A percentile compares a stretch with the other conserved stretches of the same genome.
phyloP scores from a whole-genome alignment of 2,797 vertebrate species.

The Psittacula echo region DNA sequence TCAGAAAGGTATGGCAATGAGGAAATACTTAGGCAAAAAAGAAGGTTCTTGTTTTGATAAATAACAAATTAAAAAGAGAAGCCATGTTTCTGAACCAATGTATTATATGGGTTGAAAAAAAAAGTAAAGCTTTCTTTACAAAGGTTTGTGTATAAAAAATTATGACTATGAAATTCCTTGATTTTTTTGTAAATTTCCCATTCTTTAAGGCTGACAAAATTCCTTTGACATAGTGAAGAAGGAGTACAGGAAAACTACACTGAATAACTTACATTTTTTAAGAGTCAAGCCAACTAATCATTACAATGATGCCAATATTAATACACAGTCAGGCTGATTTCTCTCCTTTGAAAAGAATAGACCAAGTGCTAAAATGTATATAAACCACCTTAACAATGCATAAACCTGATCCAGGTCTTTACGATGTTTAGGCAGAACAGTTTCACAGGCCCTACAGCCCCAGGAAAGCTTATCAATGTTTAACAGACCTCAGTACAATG shows the following conservation, averaged over 20 bases:
- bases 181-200: neutral
- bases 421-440: conserved; percentile 62
- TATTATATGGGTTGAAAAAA: neutral
- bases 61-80: neutral
- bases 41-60: neutral
- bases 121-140: neutral
- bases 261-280: neutral
- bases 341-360: conserved; percentile 58
- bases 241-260: neutral
- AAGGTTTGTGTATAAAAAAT: neutral
- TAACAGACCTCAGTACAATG: conserved; percentile 76
- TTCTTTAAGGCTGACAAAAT: neutral
- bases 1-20: neutral
- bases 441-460: conserved; percentile 60
- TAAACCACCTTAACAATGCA: conserved; percentile 67
- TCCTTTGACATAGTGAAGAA: conserved; percentile 2
- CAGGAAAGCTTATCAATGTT: conserved; percentile 77
- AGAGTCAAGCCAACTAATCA: conserved; percentile 26
- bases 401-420: conserved; percentile 72
- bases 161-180: neutral
- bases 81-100: neutral
- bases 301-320: conserved; percentile 60
- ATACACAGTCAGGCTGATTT: conserved; percentile 57
- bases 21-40: neutral
- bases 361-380: conserved; percentile 42